These are phyloP conservation scores for Aphidoletes aphidimyza DNA, from an alignment of 2,888 invertebrate species.

Conservation along the genomic window DNA sequence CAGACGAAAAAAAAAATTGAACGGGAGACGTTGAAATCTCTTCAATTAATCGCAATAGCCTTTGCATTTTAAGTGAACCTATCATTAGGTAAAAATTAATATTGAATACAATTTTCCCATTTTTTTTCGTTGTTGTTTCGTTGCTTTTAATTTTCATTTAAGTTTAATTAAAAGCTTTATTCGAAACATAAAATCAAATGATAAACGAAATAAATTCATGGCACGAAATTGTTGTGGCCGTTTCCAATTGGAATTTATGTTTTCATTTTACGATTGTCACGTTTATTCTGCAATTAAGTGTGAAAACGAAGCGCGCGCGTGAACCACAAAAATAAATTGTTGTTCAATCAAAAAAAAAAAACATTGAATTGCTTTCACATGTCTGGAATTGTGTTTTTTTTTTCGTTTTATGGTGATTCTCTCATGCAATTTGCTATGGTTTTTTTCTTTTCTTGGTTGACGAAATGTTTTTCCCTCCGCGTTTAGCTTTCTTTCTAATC, in stretches of 20 bases:
- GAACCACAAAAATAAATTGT: not conserved
- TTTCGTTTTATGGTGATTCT: not conserved
- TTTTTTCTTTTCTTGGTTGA: not conserved
- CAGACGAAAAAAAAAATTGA: too few relatives aligned
- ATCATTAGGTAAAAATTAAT: too few relatives aligned
- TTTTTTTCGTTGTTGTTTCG: too few relatives aligned
- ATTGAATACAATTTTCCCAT: too few relatives aligned
- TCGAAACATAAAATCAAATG: not conserved
- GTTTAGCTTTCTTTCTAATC: slow-evolving; percentile 11
- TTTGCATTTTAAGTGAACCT: too few relatives aligned
- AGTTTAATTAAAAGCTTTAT: not conserved
- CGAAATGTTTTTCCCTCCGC: too few relatives aligned
- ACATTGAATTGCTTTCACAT: not conserved
- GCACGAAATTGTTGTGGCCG: too few relatives aligned
- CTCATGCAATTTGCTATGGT: not conserved
- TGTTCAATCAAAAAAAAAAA: too few relatives aligned
- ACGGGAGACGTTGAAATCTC: too few relatives aligned
- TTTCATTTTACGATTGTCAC: not conserved
- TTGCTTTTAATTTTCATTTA: too few relatives aligned
- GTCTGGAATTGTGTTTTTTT: not conserved
- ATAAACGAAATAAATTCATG: not conserved
- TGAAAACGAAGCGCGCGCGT: too few relatives aligned
- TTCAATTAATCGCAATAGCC: too few relatives aligned
- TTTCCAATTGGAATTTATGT: not conserved
- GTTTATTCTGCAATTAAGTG: not conserved